Base-by-base conservation (phyloP, 1,140 invertebrate genomes). In the Apocrypta bakeri region DNA sequence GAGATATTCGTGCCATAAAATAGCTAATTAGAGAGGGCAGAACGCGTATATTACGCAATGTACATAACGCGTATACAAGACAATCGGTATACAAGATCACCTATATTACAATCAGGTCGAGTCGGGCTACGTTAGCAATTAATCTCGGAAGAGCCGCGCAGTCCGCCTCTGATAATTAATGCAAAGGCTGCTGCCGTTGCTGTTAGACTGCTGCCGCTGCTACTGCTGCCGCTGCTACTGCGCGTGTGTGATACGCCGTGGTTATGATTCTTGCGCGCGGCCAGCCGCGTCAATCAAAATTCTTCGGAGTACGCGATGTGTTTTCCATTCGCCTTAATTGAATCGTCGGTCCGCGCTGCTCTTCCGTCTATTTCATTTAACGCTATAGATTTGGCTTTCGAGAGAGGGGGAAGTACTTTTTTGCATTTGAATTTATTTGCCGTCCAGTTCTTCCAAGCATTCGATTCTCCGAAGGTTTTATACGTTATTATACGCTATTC, bases 121-220 rank as follows among this genome's bases (percentile, higher is more conserved):
- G 40, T 12, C 40, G 4, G 11, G 4, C 4, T 12, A 1, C 14
- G 61, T 3, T 7, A 24, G 63, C 63, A 66, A 66, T 66, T 66
- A 66, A 66, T 66, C 63, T 66, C 27, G 63, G 63, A 25, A 25
- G 63, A 14, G 24, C 24, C 12, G 25, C 64, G 29, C 25, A 17
- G 75, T 17, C 12, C 80, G 82, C 82, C 84, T n/a, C 84, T 86
- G 84, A 84, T 87, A 86, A 87, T 87, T 86, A 87, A 85, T 85
- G 82, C 85, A 61, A n/a, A n/a, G n/a, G n/a, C n/a, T n/a, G n/a
- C n/a, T n/a, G 71, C 56, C 79, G 78, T 21, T 86, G 81, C 81
- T 85, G 84, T n/a, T n/a, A n/a, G n/a, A n/a, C n/a, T 63, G 24
- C 61, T 3, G 61, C 61, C 21, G n/a, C n/a, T n/a, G n/a, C n/a